Conservation (phyloP, 2,113 vertebrate genomes). For the Cavia aperea region DNA sequence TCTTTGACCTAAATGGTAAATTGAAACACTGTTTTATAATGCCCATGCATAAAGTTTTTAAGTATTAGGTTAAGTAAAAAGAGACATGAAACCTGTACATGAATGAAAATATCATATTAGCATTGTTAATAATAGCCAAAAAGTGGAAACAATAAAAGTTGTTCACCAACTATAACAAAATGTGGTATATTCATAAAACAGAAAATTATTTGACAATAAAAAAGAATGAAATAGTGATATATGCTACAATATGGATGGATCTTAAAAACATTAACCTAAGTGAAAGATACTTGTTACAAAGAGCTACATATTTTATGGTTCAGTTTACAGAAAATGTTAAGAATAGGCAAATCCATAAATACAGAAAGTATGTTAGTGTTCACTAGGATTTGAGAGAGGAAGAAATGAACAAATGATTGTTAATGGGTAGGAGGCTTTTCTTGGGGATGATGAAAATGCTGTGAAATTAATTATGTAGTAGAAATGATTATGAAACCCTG, state of each 20-base stretch:
- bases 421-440: neutral
- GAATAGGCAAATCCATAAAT: neutral
- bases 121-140: neutral
- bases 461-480: neutral
- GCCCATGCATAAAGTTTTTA: neutral
- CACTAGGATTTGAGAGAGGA: neutral
- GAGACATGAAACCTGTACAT: neutral
- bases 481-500: neutral
- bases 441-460: neutral
- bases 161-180: neutral
- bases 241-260: neutral
- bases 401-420: neutral
- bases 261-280: neutral
- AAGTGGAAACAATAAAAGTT: neutral
- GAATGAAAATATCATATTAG: neutral
- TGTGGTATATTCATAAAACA: neutral
- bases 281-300: neutral
- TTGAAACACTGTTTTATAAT: neutral
- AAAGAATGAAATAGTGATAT: neutral
- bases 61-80: neutral
- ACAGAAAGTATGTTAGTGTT: neutral
- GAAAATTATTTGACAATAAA: neutral
- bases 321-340: neutral
- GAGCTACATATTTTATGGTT: neutral
- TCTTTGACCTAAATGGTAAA: slow-evolving; percentile 11